Evolutionary conservation across 2,888 invertebrate genomes (phyloP), one percentile per base, ranked within the genome.

Genomic region (Hypena proboscidalis): DNA sequence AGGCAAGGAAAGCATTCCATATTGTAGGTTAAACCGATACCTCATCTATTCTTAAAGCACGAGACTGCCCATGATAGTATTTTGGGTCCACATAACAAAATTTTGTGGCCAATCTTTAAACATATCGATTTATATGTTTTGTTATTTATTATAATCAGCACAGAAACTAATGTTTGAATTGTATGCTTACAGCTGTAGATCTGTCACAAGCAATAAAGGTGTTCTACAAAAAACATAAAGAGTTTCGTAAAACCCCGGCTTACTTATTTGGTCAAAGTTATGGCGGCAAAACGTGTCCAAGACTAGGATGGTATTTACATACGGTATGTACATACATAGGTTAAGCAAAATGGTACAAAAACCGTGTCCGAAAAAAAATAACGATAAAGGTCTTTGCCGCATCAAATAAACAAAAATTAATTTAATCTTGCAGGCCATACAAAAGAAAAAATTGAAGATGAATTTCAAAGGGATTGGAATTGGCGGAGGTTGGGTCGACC

Each of bases 261-360:
- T 97, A 97, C 76, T 94, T 98, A 40, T 94, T 97, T 69, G 95
- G 95, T 19, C 97, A 98, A 84, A 97, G 97, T 37, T 98, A 98
- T 77, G 98, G 98, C 19, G 97, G 97, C 4, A 98, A 98, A 91
- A 95, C 97, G 94, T 94, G 95, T 7, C 86, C 90, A 6, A 71
- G 89, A 64, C 59, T 90, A 58, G 86, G 74, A 30, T 74, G 70
- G 41, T 83, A 85, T 59, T 77, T 90, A 47, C 72, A 85, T 41
- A 80, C 74, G 64, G 90, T 89, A 76, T 15, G 79, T 74, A 37
- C 34, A 3, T 11, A 26, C 11, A 22, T 35, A 34, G 19, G 45
- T 17, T 14, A 8, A 27, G 5, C 35, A 42, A 39, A 31, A 13
- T n/a, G n/a, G n/a, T n/a, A n/a, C n/a, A n/a, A n/a, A n/a, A n/a